Evolutionary conservation across 1,140 invertebrate genomes (phyloP).

Genomic region (Archegozetes longisetosus): DNA sequence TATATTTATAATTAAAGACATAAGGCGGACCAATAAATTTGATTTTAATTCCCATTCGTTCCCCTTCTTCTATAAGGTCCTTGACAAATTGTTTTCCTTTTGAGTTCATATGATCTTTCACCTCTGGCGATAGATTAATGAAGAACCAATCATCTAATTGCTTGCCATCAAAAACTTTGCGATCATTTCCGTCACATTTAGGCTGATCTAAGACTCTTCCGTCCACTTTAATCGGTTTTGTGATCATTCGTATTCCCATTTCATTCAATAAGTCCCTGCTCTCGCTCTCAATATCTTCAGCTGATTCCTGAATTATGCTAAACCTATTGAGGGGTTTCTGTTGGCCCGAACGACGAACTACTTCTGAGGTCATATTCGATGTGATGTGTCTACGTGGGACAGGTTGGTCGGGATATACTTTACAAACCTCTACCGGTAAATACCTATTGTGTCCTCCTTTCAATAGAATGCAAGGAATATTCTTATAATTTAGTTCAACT

Average conservation of each 20-base stretch:
- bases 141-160: not conserved
- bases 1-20: not conserved
- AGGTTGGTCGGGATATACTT: not conserved
- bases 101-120: not conserved
- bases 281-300: not conserved
- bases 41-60: not conserved
- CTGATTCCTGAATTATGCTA: not conserved
- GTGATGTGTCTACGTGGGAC: not conserved
- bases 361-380: not conserved
- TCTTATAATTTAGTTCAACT: not conserved
- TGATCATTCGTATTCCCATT: conserved; percentile 22
- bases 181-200: conserved; percentile 1
- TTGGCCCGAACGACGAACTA: not conserved
- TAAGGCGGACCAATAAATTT: too few species aligned
- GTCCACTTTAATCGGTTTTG: conserved; percentile 14
- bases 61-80: not conserved
- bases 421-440: not conserved
- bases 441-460: not conserved
- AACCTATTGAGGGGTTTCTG: not conserved
- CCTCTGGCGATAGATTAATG: not conserved
- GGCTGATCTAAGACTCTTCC: conserved; percentile 20
- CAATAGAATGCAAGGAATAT: not conserved
- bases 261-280: conserved; percentile 19
- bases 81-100: not conserved
- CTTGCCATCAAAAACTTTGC: not conserved